Evolutionary conservation across 2,797 vertebrate genomes (phyloP), one percentile per base, ranked within the genome.

Genomic region (Garrulus glandarius): DNA sequence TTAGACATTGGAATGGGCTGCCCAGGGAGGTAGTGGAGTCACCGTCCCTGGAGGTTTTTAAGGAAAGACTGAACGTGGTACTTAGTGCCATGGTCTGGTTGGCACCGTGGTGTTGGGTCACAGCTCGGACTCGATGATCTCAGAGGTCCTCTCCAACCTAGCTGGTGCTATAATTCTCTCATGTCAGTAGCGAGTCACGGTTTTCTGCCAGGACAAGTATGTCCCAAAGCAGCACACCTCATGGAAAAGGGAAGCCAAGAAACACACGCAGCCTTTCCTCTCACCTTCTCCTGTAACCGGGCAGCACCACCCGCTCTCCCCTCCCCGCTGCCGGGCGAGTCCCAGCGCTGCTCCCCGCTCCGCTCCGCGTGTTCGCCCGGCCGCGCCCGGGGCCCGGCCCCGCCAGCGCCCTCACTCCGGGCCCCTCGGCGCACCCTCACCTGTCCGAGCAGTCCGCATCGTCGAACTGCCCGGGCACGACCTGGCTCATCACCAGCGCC

Each of bases 391-490:
- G 46, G 11, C 46, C 61, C 44, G n/a, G 27, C 13, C 13, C 7
- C 27, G 2, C 9, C 27, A 19, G 56, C 32, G 9, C 11, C 17
- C 41, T 9, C 23, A 5, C 11, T 4, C n/a, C 11, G 41, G 7
- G 22, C 9, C 39, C 16, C 39, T 2, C 34, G 4, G 53, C 34
- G 20, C n/a, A 8, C 11, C 68, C 49, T 63, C 69, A 99, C 99
- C 98, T 97, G 63, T 98, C 98, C 7, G 98, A 97, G 90, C 98
- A 97, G 4, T 98, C 98, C 1, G 98, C 99, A 89, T 99, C 98
- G 60, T 99, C 99, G 82, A 99, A 99, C 97, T 99, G 99, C 29
- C 99, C 99, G 4, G 98, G 98, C 20, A 98, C 98, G 6, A 96
- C 87, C n/a, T 75, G 93, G 50, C 94, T 95, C 97, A 97, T 97